phyloP scores from a whole-genome alignment of 2,888 invertebrate species.

The Serrognathus titanus region DNA sequence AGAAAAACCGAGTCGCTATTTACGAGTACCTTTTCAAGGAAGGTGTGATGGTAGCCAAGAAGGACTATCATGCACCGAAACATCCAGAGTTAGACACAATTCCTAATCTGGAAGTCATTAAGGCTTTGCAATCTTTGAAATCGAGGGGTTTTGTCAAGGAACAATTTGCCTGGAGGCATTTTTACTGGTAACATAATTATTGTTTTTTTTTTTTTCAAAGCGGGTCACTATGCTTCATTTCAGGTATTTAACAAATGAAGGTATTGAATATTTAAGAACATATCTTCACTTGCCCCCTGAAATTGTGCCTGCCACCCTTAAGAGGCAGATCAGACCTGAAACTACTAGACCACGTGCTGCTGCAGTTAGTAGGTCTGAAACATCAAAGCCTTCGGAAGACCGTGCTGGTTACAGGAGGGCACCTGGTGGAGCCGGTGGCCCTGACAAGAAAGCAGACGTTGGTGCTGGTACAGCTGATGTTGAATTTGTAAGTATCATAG shows the following conservation, averaged over 20 bases:
- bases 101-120: constrained; percentile 97
- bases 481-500: constrained; percentile 69
- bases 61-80: constrained; percentile 96
- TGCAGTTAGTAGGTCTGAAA: constrained; percentile 64
- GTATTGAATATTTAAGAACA: constrained; percentile 92
- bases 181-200: constrained; percentile 75
- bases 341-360: constrained; percentile 76
- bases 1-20: constrained; percentile 93
- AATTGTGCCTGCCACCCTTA: constrained; percentile 97
- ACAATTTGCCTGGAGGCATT: constrained; percentile 99
- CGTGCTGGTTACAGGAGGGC: constrained; percentile 79
- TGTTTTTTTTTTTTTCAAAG: neutral
- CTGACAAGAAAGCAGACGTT: constrained; percentile 95
- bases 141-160: constrained; percentile 97
- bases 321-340: constrained; percentile 84
- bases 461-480: constrained; percentile 91
- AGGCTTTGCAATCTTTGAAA: constrained; percentile 94
- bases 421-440: constrained; percentile 58
- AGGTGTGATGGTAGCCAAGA: constrained; percentile 99
- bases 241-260: constrained; percentile 94
- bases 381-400: constrained; percentile 75
- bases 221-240: constrained; percentile 11
- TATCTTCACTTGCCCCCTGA: constrained; percentile 96
- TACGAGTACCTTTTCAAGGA: constrained; percentile 98
- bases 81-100: constrained; percentile 94